These are phyloP conservation scores for Oryzias javanicus DNA, from an alignment of 2,113 vertebrate genomes.

Conservation along the genomic window DNA sequence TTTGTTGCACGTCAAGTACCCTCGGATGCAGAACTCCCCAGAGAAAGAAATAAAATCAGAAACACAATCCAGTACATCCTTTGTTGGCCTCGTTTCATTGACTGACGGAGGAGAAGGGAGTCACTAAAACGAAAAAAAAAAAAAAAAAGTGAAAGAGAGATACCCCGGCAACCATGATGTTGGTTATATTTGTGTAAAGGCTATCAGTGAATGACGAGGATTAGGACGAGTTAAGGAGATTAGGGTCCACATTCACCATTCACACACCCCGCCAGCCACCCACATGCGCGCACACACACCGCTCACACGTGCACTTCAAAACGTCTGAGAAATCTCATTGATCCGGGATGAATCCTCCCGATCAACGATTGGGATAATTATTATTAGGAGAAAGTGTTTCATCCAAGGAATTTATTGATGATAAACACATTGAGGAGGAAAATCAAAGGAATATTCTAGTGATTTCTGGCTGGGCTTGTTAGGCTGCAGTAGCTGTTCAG, in stretches of 20 bases:
- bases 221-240: slow-evolving; percentile 84
- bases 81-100: slow-evolving; percentile 78
- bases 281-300: slow-evolving; percentile 16
- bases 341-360: slow-evolving; percentile 7
- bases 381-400: no score
- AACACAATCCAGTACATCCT: slow-evolving; percentile 73
- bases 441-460: slow-evolving; percentile 58
- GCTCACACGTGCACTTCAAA: slow-evolving; percentile 20
- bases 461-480: slow-evolving; percentile 61
- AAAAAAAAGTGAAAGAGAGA: slow-evolving; percentile 79
- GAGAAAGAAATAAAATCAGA: slow-evolving; percentile 57
- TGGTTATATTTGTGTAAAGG: slow-evolving; percentile 84
- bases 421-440: slow-evolving; percentile 22
- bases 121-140: slow-evolving; percentile 76
- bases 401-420: not conserved
- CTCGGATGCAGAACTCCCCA: slow-evolving; percentile 52
- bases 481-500: slow-evolving; percentile 61
- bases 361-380: not conserved
- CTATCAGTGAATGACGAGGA: slow-evolving; percentile 84
- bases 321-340: slow-evolving; percentile 27
- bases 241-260: slow-evolving; percentile 79
- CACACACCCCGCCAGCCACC: slow-evolving; percentile 62
- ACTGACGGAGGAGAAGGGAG: slow-evolving; percentile 78
- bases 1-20: slow-evolving; percentile 64
- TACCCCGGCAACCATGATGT: slow-evolving; percentile 80